These are phyloP conservation scores for Toxostoma redivivum DNA, from an alignment of 2,113 vertebrate genomes.

Conservation along the genomic window DNA sequence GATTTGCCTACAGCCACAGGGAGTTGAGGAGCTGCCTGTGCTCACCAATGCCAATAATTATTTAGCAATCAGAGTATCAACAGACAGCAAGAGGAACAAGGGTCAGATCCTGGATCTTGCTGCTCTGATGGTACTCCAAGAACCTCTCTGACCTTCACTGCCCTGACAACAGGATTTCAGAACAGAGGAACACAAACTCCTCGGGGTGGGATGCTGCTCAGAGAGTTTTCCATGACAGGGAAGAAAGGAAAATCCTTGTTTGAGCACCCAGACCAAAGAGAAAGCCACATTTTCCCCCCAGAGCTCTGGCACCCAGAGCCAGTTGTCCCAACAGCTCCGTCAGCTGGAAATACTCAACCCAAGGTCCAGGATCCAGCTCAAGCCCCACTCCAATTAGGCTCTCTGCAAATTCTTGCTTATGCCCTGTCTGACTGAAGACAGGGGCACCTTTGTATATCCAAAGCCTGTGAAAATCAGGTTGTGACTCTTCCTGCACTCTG, in stretches of 20 bases:
- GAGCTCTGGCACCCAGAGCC: rapidly evolving
- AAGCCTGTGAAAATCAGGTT: not conserved
- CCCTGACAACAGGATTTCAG: not conserved
- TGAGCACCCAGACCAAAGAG: not conserved
- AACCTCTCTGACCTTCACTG: not conserved
- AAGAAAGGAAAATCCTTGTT: not conserved
- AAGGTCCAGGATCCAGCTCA: not conserved
- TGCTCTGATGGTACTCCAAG: not conserved
- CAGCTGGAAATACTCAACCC: not conserved
- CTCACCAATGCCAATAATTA: not conserved
- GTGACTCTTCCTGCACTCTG: not conserved
- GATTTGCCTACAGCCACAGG: not conserved
- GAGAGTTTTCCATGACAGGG: not conserved
- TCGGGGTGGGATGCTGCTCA: rapidly evolving
- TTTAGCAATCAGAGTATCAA: not conserved
- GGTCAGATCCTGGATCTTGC: not conserved
- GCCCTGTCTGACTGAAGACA: not conserved
- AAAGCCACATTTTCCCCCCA: not conserved
- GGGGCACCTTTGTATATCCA: not conserved
- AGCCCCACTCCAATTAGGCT: not conserved
- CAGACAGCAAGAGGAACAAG: not conserved
- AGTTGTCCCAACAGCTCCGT: not conserved
- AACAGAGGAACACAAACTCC: not conserved
- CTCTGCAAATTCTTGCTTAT: not conserved
- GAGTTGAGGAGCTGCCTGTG: not conserved